Evolutionary conservation across 2,797 vertebrate species (phyloP).

Genomic region (Miichthys miiuy): DNA sequence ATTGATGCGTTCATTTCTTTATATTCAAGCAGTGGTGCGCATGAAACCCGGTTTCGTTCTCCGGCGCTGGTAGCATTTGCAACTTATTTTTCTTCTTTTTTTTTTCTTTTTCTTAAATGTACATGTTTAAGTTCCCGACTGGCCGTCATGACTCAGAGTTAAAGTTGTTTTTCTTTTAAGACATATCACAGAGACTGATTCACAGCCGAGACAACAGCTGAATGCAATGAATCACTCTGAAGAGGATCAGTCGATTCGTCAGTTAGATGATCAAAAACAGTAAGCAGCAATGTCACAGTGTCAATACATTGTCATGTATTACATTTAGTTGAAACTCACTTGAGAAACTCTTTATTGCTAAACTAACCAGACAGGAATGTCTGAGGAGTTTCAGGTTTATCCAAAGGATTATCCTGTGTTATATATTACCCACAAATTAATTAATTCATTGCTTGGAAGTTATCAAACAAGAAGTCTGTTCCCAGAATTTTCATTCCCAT

Average conservation of each 20-base stretch:
- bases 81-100: constrained; percentile 31
- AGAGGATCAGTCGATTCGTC: constrained; percentile 48
- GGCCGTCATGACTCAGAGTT: constrained; percentile 42
- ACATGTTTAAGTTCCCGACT: constrained; percentile 21
- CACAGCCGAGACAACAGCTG: constrained; percentile 55
- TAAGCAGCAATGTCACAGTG: constrained; percentile 11
- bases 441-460: not conserved
- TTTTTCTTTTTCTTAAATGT: not conserved
- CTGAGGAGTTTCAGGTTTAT: not conserved
- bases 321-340: not conserved
- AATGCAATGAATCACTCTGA: constrained; percentile 59
- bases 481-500: not conserved
- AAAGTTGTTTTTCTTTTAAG: constrained; percentile 60
- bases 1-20: constrained; percentile 72
- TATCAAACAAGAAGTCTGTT: not conserved
- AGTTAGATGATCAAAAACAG: constrained; percentile 26
- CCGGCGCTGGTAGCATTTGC: constrained; percentile 40
- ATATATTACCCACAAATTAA: not conserved
- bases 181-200: constrained; percentile 37
- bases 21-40: constrained; percentile 56
- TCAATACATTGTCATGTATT: not conserved
- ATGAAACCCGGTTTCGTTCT: constrained; percentile 38
- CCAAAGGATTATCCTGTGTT: not conserved
- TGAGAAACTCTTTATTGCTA: constrained; percentile 23
- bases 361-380: constrained; percentile 18